Conservation (phyloP, 2,797 vertebrate species). For the Anabacerthia variegaticeps region DNA sequence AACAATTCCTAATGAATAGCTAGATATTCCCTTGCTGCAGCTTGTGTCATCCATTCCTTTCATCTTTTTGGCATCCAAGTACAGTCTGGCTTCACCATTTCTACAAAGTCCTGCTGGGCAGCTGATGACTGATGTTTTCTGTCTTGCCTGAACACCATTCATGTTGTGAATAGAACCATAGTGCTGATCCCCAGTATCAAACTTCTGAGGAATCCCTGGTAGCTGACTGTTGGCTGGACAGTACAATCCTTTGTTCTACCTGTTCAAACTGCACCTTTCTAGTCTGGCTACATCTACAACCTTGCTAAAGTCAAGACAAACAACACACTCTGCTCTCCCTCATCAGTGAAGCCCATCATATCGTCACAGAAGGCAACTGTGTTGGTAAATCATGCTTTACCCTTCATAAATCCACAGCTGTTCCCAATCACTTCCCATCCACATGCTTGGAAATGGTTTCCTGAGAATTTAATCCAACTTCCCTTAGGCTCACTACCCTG, state of each 20-base stretch:
- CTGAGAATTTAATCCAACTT: background rate
- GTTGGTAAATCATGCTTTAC: background rate
- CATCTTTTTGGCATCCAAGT: background rate
- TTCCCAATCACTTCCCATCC: background rate
- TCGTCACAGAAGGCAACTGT: background rate
- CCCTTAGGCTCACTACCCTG: background rate
- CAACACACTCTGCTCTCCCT: background rate
- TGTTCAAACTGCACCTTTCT: background rate
- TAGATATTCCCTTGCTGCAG: background rate
- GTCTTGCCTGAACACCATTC: background rate
- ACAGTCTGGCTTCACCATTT: background rate
- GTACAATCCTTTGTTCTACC: background rate
- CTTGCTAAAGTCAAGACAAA: background rate
- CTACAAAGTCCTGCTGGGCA: background rate
- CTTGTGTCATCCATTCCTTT: background rate
- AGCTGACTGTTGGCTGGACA: background rate
- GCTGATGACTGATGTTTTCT: background rate
- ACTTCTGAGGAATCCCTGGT: background rate
- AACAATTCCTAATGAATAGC: background rate
- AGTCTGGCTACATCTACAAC: background rate
- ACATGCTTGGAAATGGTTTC: fast-evolving
- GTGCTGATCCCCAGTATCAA: background rate
- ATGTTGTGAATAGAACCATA: background rate
- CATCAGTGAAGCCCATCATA: background rate
- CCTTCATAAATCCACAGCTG: background rate